Evolutionary conservation across 2,797 vertebrate genomes (phyloP), one percentile per base, ranked within the genome.

Genomic region (Microctenopoma lineatum): DNA sequence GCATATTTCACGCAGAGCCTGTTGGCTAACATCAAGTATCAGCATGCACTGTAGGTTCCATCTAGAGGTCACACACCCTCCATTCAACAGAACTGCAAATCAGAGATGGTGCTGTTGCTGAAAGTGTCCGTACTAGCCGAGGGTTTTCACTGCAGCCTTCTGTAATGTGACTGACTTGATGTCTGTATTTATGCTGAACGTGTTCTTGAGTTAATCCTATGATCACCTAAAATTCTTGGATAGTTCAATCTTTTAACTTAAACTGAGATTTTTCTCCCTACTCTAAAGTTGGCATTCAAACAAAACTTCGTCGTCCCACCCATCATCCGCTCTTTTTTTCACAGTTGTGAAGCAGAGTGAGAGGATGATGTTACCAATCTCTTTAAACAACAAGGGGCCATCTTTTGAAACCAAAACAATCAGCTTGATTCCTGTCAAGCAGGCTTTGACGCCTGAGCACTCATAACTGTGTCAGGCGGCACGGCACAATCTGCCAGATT

Each of bases 1-100:
- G 77, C 88, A 88, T 88, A 91, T 92, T 92, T 90, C 81, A 86
- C 72, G 48, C 87, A 83, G 83, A 81, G 87, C 81, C 83, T 89
- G 88, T 91, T 90, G 88, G 87, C 87, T 88, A 86, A 92, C 90
- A 84, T 91, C 91, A 90, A 90, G 91, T 90, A 91, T 89, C 86
- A 90, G 90, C 91, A 92, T 86, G 90, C 92, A 90, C 84, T 72
- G 82, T 53, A 84, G 81, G 88, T 89, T 90, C 75, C 88, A 89
- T 91, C 82, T 87, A 87, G 86, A 89, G 89, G 91, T 91, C 91
- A 90, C 82, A 84, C 77, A 51, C 83, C 82, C 87, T 87, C 62
- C 70, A 63, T 83, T 89, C 83, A 89, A 70, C 64, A 74, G 77
- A 80, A 66, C 85, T 83, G 84, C 84, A 89, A 91, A 93, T 91